Conservation (phyloP, 2,113 vertebrate species). For the Sylvilagus bachmani region DNA sequence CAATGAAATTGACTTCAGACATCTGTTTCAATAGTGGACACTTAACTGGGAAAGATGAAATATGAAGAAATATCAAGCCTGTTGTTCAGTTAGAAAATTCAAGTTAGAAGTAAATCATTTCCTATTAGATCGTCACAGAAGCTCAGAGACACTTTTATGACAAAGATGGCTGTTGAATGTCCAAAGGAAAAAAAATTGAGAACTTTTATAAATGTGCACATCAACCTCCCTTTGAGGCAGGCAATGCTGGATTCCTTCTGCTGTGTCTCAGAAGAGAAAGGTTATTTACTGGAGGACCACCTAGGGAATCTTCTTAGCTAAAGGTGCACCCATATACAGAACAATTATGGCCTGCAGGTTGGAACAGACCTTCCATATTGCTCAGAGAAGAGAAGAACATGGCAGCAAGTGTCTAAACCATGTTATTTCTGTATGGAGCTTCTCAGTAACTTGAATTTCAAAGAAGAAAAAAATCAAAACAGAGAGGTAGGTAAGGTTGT, state of each 20-base stretch:
- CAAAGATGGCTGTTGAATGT: background rate
- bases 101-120: background rate
- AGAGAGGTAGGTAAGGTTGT: background rate
- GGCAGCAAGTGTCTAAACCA: background rate
- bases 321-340: background rate
- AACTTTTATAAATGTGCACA: background rate
- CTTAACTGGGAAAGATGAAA: background rate
- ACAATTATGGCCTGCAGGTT: rapidly evolving
- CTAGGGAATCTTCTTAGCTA: background rate
- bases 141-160: background rate
- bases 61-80: background rate
- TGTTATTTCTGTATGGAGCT: background rate
- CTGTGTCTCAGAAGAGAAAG: background rate
- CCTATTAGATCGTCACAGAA: background rate
- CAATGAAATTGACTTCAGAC: background rate
- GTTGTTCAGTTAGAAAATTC: background rate
- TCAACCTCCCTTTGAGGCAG: background rate
- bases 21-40: background rate
- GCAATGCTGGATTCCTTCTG: background rate
- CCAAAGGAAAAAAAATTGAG: background rate
- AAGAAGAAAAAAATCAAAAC: background rate
- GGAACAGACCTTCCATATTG: rapidly evolving
- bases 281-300: background rate
- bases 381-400: too few species aligned
- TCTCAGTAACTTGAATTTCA: background rate